Base-by-base conservation (phyloP, 2,113 vertebrate genomes). In the Haplochromis burtoni region DNA sequence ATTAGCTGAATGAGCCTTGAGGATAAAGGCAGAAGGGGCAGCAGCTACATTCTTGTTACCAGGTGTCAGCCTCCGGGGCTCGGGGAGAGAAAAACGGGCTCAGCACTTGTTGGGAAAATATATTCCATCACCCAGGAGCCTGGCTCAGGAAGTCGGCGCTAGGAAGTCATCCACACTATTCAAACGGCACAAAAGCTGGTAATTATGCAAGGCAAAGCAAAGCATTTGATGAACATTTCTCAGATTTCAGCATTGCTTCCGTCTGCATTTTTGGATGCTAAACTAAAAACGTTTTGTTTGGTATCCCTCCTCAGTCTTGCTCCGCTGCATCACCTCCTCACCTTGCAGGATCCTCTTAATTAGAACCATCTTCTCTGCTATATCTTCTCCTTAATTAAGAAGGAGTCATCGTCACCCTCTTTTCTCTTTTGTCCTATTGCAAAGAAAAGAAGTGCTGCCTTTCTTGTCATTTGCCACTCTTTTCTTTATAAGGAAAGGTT, bases 381-480 rank as follows among this genome's bases (percentile, higher is more conserved):
- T 95, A 89, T 90, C 86, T 95, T 83, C 47, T 79, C 51, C 71
- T 91, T 99, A 97, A 99, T 98, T 97, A 98, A 97, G 94, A 94
- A 49, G 91, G 95, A 95, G 95, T 95, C 94, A 95, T 97, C 95
- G 95, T 96, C 93, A 93, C 53, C 71, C 93, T 92, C 91, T 96
- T 89, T 96, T 97, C 96, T 49, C 45, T 78, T 97, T 96, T 97
- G 96, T 95, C 93, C 89, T 84, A 83, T 95, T 94, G 90, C 91
- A 93, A 81, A 96, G 95, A 95, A 97, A 96, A 96, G 94, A 92
- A 94, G 93, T 91, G 93, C 92, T 83, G 85, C 94, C 94, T 91
- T 87, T 86, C 68, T 81, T 89, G 57, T 87, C 83, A 88, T 87
- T 88, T 89, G 78, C 84, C 78, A 78, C 17, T 45, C 81, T 40